Percentiles rank a stretch among this genome's conserved stretches.
Evolutionary conservation across 30 jellyfish, hydroid and myxozoan species (phyloP).

Genomic region (Mastigias papua): DNA sequence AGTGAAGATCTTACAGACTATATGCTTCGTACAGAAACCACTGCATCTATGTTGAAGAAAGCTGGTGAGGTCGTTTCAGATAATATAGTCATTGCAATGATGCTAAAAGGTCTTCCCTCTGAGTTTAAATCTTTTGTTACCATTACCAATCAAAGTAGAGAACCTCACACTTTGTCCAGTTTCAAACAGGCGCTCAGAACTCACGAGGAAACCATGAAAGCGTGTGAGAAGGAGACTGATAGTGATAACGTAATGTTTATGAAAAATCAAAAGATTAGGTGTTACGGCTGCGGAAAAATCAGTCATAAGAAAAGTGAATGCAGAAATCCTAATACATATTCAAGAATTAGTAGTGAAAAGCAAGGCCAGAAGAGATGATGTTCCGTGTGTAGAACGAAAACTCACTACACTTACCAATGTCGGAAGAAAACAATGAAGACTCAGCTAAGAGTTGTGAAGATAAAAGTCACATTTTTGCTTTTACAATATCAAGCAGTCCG

Average conservation of each 20-base stretch:
- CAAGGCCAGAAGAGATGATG: not conserved
- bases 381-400: not conserved
- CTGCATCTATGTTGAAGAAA: conserved; percentile 37
- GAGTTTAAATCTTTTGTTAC: conserved; percentile 60
- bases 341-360: not conserved
- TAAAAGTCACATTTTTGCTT: conserved; percentile 6
- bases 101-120: conserved; percentile 59
- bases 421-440: not conserved
- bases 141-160: conserved; percentile 43
- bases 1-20: conserved; percentile 38
- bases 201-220: conserved; percentile 50
- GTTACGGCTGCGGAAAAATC: too few relatives aligned
- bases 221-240: conserved; percentile 6
- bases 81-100: conserved; percentile 62
- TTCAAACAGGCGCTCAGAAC: conserved; percentile 38
- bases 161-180: conserved; percentile 21
- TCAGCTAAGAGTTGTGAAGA: not conserved
- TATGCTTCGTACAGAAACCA: conserved; percentile 52
- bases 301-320: too few relatives aligned
- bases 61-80: conserved; percentile 57
- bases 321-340: too few relatives aligned
- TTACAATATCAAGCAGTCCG: conserved; percentile 24
- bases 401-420: not conserved
- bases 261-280: too few relatives aligned
- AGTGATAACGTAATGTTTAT: not conserved